These are phyloP conservation scores for Lipophrys pholis DNA, from an alignment of 2,113 vertebrate species.

Conservation along the genomic window DNA sequence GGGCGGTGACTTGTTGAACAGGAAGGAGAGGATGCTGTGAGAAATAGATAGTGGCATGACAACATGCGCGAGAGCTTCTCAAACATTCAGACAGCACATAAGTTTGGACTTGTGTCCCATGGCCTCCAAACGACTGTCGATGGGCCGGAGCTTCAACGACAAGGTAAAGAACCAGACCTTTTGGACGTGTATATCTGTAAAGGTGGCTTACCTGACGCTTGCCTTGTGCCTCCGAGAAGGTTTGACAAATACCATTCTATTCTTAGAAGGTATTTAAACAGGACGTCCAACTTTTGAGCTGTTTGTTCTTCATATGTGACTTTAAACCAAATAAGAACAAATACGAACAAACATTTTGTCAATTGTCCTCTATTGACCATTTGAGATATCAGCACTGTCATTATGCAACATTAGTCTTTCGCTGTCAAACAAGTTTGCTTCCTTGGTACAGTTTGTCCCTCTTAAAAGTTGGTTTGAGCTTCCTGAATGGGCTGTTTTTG, in stretches of 20 bases:
- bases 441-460: background rate
- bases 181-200: background rate
- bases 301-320: background rate
- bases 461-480: constrained; percentile 26
- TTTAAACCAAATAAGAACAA: background rate
- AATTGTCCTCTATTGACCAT: no score
- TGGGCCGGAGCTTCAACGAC: constrained; percentile 17
- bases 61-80: constrained; percentile 1
- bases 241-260: constrained; percentile 3
- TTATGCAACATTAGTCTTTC: no score
- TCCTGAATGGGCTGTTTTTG: constrained; percentile 10
- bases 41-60: constrained; percentile 43
- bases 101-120: constrained; percentile 13
- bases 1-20: constrained; percentile 50
- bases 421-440: constrained; percentile 15
- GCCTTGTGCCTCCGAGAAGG: background rate
- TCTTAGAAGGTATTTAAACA: constrained; percentile 16
- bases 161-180: constrained; percentile 40
- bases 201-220: background rate
- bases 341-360: background rate
- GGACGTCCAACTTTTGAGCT: background rate
- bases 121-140: constrained; percentile 36
- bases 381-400: no score
- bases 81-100: background rate
- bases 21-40: constrained; percentile 66